Evolutionary conservation across 2,113 vertebrate genomes (phyloP).

Genomic region (Lynx canadensis): DNA sequence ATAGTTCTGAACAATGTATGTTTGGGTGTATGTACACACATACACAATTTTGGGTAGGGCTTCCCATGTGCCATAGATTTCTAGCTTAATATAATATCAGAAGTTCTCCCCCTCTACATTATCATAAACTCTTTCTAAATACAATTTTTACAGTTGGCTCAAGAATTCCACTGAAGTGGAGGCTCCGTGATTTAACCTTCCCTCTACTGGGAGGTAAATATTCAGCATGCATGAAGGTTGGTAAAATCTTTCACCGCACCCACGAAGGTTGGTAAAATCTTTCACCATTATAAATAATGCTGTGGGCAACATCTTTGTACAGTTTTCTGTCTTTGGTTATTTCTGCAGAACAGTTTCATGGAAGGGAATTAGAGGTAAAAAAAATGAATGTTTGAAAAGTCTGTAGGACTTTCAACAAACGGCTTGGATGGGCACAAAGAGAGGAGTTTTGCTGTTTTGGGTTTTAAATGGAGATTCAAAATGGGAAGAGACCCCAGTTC

Average conservation of each 20-base stretch:
- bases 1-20: background rate
- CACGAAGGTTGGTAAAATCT: background rate
- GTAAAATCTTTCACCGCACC: background rate
- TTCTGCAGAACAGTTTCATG: background rate
- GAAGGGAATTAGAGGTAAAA: background rate
- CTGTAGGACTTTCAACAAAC: background rate
- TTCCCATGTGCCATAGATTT: background rate
- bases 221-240: background rate
- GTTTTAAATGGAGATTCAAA: background rate
- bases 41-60: background rate
- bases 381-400: background rate
- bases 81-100: background rate
- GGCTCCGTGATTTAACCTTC: background rate
- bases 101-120: background rate
- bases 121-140: slow-evolving; percentile 6
- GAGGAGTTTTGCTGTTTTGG: background rate
- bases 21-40: background rate
- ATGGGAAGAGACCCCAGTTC: background rate
- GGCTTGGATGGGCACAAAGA: background rate
- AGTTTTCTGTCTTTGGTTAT: background rate
- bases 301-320: background rate
- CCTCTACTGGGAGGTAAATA: background rate
- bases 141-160: background rate
- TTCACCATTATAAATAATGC: background rate
- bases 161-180: background rate